A percentile compares a stretch with the other conserved stretches of the same genome.
Conservation (phyloP, 2,113 vertebrate genomes). For the Microcebus griseorufus region DNA sequence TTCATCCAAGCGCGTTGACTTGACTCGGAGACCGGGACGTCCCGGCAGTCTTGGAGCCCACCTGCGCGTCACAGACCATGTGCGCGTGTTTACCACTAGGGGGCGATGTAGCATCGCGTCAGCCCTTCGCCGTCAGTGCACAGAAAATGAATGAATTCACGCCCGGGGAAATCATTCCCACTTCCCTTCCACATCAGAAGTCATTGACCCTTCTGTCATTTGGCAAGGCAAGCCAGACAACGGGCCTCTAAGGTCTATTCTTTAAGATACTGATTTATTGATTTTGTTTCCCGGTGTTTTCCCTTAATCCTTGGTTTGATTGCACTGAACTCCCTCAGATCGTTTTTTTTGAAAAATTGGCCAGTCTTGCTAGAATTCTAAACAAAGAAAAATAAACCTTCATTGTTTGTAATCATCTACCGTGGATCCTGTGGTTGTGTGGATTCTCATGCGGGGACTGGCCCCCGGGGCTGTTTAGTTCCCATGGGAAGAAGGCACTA, state of each 20-base stretch:
- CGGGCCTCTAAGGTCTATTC: background rate
- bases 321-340: background rate
- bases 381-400: background rate
- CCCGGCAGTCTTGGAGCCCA: accelerated
- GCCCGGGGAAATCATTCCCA: background rate
- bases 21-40: accelerated
- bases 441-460: background rate
- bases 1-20: accelerated
- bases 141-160: background rate
- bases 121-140: background rate
- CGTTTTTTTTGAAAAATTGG: background rate
- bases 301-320: background rate
- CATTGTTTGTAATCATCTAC: background rate
- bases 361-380: background rate
- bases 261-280: constrained; percentile 41
- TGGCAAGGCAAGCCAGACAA: background rate
- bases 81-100: constrained; percentile 70
- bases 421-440: background rate
- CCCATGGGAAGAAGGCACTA: background rate
- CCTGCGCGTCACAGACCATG: accelerated
- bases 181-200: background rate
- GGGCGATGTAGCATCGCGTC: constrained; percentile 75
- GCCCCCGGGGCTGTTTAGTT: background rate
- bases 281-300: constrained; percentile 30
- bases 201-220: background rate